Percentiles rank a stretch among this genome's conserved stretches.
phyloP scores from a whole-genome alignment of 2,113 vertebrate species.

The Neofelis nebulosa region DNA sequence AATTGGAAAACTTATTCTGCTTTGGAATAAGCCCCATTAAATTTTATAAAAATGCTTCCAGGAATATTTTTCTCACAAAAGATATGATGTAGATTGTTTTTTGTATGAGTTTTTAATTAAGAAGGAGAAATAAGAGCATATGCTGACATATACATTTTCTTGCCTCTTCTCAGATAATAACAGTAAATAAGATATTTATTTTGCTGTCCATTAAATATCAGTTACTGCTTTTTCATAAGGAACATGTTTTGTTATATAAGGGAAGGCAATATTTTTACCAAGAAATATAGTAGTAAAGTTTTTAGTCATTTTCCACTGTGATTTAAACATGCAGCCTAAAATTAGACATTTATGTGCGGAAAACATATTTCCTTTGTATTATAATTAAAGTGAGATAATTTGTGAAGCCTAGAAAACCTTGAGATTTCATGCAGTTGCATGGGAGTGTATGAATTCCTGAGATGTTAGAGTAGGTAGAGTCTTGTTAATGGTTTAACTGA shows the following conservation, averaged over 20 bases:
- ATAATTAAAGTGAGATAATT: not conserved
- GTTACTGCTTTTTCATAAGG: not conserved
- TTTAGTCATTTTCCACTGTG: not conserved
- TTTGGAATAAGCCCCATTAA: not conserved
- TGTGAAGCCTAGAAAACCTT: not conserved
- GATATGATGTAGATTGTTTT: not conserved
- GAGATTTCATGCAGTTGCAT: not conserved
- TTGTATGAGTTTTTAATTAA: not conserved
- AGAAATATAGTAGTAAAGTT: not conserved
- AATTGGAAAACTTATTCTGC: not conserved
- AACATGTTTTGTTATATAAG: not conserved
- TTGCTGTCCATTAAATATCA: not conserved
- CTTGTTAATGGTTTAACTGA: not conserved
- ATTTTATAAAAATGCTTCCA: not conserved
- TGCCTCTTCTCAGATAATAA: not conserved
- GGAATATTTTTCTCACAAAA: not conserved
- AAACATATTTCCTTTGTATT: not conserved
- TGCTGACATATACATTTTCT: not conserved
- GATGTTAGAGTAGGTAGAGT: not conserved
- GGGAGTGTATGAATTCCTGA: not conserved
- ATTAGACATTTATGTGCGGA: not conserved
- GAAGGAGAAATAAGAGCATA: not conserved
- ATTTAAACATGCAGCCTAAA: not conserved
- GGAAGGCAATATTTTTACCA: not conserved
- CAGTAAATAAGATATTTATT: not conserved